Percentiles rank a stretch among this genome's conserved stretches.
Conservation (phyloP, 2,797 vertebrate genomes). For the Champsocephalus gunnari region DNA sequence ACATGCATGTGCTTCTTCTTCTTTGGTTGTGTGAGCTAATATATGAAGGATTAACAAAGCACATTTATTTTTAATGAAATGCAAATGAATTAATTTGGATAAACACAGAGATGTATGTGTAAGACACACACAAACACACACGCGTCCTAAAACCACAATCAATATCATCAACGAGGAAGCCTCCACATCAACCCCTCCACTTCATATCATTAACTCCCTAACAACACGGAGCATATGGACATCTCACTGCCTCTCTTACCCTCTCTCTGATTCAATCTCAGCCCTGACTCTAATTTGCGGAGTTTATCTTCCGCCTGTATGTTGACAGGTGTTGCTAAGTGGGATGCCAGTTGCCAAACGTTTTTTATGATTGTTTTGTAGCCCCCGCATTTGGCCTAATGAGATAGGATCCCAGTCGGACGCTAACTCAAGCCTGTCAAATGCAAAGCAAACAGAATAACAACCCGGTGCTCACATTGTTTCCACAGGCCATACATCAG, state of each 20-base stretch:
- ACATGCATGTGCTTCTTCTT: constrained; percentile 43
- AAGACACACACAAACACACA: constrained; percentile 34
- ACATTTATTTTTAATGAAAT: constrained; percentile 81
- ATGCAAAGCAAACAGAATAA: constrained; percentile 87
- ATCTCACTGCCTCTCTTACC: constrained; percentile 33
- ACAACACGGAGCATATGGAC: constrained; percentile 87
- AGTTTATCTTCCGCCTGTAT: constrained; percentile 92
- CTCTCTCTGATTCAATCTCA: constrained; percentile 47
- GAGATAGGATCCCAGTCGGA: constrained; percentile 95
- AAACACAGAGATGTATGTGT: constrained; percentile 88
- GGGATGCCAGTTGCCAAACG: constrained; percentile 92
- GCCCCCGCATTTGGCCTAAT: constrained; percentile 94
- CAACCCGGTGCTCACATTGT: constrained; percentile 66
- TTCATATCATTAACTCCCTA: constrained; percentile 93
- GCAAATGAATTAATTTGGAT: constrained; percentile 89
- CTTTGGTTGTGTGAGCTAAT: constrained; percentile 44
- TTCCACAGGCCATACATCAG: constrained; percentile 78
- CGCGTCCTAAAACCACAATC: constrained; percentile 92
- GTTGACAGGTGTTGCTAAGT: constrained; percentile 94
- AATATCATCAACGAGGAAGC: constrained; percentile 92
- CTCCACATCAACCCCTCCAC: constrained; percentile 89
- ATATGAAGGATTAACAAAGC: constrained; percentile 64
- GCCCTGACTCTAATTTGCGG: constrained; percentile 86
- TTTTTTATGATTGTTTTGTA: constrained; percentile 96
- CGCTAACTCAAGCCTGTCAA: constrained; percentile 93